Evolutionary conservation across 2,797 vertebrate species (phyloP).

Genomic region (Borostomias antarcticus): DNA sequence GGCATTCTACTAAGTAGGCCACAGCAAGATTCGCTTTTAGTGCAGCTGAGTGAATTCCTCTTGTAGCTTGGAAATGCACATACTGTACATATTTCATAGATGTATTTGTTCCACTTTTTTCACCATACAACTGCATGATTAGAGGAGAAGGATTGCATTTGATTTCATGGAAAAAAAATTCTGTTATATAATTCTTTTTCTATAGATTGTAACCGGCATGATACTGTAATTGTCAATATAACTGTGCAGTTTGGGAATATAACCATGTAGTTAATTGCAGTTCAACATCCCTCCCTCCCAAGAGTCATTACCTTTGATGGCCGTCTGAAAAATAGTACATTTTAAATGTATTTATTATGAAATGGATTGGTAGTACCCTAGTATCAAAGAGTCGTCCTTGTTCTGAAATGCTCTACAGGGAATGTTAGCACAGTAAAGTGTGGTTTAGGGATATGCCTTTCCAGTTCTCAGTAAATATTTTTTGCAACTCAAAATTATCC

Average conservation of each 20-base stretch:
- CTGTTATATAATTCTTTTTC: conserved; percentile 54
- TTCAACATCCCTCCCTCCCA: conserved; percentile 40
- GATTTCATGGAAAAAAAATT: conserved; percentile 57
- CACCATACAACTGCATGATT: conserved; percentile 38
- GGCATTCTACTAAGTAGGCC: conserved; percentile 75
- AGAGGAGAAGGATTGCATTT: conserved; percentile 43
- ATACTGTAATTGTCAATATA: conserved; percentile 66
- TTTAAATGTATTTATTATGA: conserved; percentile 54
- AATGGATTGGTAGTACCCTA: conserved; percentile 50
- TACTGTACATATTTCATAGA: conserved; percentile 76
- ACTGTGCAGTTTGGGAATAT: conserved; percentile 60
- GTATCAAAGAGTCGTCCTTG: conserved; percentile 36
- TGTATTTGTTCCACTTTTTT: conserved; percentile 43
- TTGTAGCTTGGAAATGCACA: conserved; percentile 63
- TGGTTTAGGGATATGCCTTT: background rate
- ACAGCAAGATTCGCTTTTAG: conserved; percentile 75
- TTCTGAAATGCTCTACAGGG: conserved; percentile 11
- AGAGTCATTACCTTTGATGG: conserved; percentile 68
- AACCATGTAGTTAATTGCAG: conserved; percentile 61
- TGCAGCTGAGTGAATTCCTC: conserved; percentile 66
- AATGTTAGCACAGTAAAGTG: background rate
- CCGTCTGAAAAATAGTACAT: conserved; percentile 39
- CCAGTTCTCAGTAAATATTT: background rate
- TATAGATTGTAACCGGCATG: conserved; percentile 49
- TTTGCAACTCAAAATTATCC: background rate